Evolutionary conservation across 1,140 invertebrate species (phyloP).

Genomic region (Ridgeia piscesae): DNA sequence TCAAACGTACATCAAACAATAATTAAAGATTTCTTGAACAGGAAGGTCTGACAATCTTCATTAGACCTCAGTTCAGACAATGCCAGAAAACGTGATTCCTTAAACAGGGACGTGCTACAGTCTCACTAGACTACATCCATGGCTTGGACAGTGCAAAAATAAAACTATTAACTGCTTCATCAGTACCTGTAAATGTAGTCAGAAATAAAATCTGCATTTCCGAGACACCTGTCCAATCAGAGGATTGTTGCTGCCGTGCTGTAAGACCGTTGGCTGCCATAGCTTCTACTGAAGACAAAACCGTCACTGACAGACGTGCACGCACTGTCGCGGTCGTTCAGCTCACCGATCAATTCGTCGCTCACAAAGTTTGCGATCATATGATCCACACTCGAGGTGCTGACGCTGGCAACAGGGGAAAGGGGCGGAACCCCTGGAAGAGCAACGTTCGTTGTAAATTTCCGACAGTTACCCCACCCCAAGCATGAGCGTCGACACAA

Average conservation of each 20-base stretch:
- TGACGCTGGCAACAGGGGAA: background rate
- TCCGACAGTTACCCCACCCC: background rate
- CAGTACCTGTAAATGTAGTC: background rate
- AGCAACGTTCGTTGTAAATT: background rate
- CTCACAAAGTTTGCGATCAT: constrained; percentile 13
- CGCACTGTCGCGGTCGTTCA: constrained; percentile 12
- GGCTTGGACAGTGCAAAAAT: too few relatives aligned
- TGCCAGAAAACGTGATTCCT: too few relatives aligned
- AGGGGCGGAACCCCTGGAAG: background rate
- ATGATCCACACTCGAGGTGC: background rate
- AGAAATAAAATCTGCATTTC: background rate
- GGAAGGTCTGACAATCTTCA: too few relatives aligned
- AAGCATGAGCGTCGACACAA: background rate
- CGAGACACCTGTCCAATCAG: background rate
- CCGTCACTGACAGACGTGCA: constrained; percentile 16
- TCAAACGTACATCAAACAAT: too few relatives aligned
- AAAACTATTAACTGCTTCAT: background rate
- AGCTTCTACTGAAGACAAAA: background rate
- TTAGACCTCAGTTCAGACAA: too few relatives aligned
- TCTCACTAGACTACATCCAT: too few relatives aligned
- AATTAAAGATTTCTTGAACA: too few relatives aligned
- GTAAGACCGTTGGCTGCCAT: background rate
- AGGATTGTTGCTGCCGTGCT: background rate
- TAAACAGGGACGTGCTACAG: too few relatives aligned
- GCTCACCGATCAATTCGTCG: constrained; percentile 8